Evolutionary conservation across 2,888 invertebrate genomes (phyloP).

Genomic region (Crossocerus cetratus): DNA sequence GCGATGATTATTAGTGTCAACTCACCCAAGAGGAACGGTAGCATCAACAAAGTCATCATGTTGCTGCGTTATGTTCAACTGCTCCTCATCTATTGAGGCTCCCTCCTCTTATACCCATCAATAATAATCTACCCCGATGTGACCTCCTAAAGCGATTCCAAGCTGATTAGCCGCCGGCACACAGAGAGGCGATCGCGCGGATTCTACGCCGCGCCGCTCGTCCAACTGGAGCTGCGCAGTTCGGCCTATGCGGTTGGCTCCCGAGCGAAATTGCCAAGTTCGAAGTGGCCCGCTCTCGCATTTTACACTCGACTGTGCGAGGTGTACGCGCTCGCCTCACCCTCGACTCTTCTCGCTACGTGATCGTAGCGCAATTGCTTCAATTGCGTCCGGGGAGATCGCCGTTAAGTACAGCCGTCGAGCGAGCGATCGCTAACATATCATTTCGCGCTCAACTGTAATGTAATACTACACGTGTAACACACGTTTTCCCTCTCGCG

Average conservation of each 20-base stretch:
- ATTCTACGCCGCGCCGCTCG: not conserved
- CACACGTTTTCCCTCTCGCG: too few species aligned
- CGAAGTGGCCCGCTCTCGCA: too few species aligned
- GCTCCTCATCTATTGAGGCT: constrained; percentile 13
- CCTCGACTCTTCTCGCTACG: too few species aligned
- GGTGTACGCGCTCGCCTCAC: too few species aligned
- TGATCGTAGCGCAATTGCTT: too few species aligned
- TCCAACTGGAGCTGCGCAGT: not conserved
- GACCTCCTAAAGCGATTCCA: constrained; percentile 17
- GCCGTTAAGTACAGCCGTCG: too few species aligned
- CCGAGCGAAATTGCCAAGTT: too few species aligned
- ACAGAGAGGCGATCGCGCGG: not conserved
- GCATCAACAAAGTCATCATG: constrained; percentile 39
- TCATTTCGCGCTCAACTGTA: too few species aligned
- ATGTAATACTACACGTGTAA: too few species aligned
- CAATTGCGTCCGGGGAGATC: too few species aligned
- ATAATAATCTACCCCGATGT: constrained; percentile 19
- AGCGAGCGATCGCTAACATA: too few species aligned
- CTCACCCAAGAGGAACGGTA: constrained; percentile 42
- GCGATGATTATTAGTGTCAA: not conserved
- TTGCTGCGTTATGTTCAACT: constrained; percentile 19
- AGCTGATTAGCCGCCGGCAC: constrained; percentile 8
- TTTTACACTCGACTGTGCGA: too few species aligned
- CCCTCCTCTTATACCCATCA: constrained; percentile 34
- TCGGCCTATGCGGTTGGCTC: not conserved